Base-by-base conservation (phyloP, 2,113 vertebrate species). In the Puffinus mauretanicus region DNA sequence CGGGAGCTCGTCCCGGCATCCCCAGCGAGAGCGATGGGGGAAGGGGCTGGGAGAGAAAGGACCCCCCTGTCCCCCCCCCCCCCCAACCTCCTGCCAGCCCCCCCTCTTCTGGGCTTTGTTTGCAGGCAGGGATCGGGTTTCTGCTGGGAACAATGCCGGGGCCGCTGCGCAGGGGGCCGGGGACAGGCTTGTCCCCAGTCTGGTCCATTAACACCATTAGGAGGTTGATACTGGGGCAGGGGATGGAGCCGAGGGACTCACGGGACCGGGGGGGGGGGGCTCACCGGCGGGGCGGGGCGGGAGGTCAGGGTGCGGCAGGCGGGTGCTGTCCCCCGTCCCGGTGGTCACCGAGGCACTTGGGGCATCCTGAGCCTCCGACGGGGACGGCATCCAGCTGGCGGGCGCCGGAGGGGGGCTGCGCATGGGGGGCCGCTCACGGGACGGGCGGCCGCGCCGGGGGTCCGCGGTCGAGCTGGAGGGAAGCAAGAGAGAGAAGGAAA, bases 81-180 rank as follows among this genome's bases (percentile, higher is more conserved):
- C 65, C 51, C 42, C 66, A 67, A n/a, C 66, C 82, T 24, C 94
- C 36, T 19, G n/a, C 71, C 34, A 18, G 20, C 51, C n/a, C 65
- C 92, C 86, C 67, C 40, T 93, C 67, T 82, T 96, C 51, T 80
- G 61, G 78, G 82, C 85, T 95, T 94, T 96, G 93, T 97, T 90
- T 90, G 70, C 49, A 29, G 65, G 67, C 61, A n/a, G 46, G 93
- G 82, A 97, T 98, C 96, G 5, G 64, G 92, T 98, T 98, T 98
- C 98, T 97, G 84, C 93, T 75, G 86, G 94, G 96, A 98, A 97
- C 97, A 98, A 98, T 94, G 66, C 20, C 3, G 25, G 46, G 26
- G 49, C 19, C 25, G 29, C 26, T 6, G 58, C 70, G 30, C 67
- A 32, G 66, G 49, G 64, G 61, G 13, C 26, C 13, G 16, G 7